Conservation (phyloP, 1,140 invertebrate species). For the Ptiloglossa arizonensis region DNA sequence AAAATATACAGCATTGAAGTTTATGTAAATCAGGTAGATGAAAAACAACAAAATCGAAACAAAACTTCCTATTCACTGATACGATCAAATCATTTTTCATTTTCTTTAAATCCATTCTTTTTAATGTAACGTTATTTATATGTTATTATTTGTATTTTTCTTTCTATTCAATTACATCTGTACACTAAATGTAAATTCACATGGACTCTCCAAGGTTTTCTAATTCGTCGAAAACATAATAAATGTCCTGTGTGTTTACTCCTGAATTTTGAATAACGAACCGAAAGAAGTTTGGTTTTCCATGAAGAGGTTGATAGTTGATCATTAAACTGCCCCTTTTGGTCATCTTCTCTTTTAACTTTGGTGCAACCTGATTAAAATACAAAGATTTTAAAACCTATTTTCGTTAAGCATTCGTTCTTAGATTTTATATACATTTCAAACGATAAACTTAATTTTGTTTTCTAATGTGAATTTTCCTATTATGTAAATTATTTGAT, state of each 20-base stretch:
- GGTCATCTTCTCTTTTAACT: constrained; percentile 87
- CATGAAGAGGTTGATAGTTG: constrained; percentile 86
- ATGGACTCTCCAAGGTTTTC: constrained; percentile 45
- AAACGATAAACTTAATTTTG: background rate
- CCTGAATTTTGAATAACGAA: constrained; percentile 86
- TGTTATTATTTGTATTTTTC: background rate
- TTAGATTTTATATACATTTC: background rate
- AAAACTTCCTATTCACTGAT: background rate
- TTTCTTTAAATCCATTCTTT: background rate
- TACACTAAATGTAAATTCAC: background rate
- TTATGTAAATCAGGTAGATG: background rate
- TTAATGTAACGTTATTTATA: background rate
- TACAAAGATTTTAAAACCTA: background rate
- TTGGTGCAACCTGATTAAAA: constrained; percentile 84
- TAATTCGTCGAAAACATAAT: constrained; percentile 50
- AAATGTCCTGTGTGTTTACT: constrained; percentile 20
- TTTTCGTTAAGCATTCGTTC: background rate
- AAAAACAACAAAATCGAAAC: background rate
- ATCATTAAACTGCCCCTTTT: constrained; percentile 87
- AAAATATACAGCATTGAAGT: background rate
- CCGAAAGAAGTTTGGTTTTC: constrained; percentile 87
- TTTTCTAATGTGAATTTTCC: background rate
- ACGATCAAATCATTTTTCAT: background rate
- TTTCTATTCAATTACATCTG: too few relatives aligned
- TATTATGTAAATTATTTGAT: background rate